Evolutionary conservation across 2,797 vertebrate species (phyloP), one percentile per base, ranked within the genome.

Genomic region (Acanthornis magna): DNA sequence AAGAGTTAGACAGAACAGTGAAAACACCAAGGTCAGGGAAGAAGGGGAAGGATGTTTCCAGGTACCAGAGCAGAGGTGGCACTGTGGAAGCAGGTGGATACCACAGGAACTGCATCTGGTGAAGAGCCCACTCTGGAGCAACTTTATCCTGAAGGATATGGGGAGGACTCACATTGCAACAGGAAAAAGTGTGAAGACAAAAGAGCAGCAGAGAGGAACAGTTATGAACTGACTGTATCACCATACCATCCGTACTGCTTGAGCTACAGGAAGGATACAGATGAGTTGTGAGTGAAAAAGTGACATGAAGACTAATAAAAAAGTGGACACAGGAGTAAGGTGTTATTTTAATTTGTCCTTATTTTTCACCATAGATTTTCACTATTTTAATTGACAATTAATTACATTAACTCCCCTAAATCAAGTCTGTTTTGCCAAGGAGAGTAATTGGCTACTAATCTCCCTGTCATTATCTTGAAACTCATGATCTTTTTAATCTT

Each of bases 301-400:
- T 27, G 20, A 76, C 3, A 2, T 38, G 17, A 22, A 60, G 5
- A 5, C 3, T 62, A 32, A 86, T 21, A 30, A 66, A 68, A 54
- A 38, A 16, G 1, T 40, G 22, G 12, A 21, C 11, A 5, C 9
- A 43, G 8, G 1, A 5, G 2, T 84, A 73, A 61, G 5, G 5
- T 32, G 3, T 16, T 75, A 3, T 42, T 78, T 78, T 57, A 58
- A 50, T 78, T 63, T 63, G 10, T 40, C 29, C 72, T 72, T 66
- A 38, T 30, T 89, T 88, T 86, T 84, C n/a, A 71, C 6, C 10
- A 22, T 36, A 10, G 2, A 62, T 45, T 45, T 45, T 45, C 10
- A 6, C 13, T 82, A 75, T 85, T 93, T 87, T 75, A 87, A 68
- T 25, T 53, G 23, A 8, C 2, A 60, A 50, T 48, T 4, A 75